Evolutionary conservation across 2,888 invertebrate genomes (phyloP), one percentile per base, ranked within the genome.

Genomic region (Tanytarsus gracilentus): DNA sequence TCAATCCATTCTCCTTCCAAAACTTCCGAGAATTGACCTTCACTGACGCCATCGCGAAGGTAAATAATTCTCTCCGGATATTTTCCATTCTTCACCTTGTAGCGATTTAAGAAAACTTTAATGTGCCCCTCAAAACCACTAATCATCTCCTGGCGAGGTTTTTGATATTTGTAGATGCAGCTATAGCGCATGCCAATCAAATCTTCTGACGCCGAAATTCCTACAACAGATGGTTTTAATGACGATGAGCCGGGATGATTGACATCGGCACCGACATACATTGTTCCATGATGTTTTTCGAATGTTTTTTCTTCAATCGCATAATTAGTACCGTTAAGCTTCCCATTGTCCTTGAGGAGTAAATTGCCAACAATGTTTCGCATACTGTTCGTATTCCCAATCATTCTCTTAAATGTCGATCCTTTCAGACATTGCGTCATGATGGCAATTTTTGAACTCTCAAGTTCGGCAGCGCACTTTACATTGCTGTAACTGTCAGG

Each of bases 181-280:
- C 86, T 86, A 68, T 89, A 90, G 33, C 77, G 71, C 65, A 83
- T 85, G 5, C 83, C 86, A 49, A 75, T 73, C 0, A 73, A 65
- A 69, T 88, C 88, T 62, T 85, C 79, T 0, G 88, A 88, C 0
- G 88, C 86, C 0, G 85, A 85, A 2, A 89, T 86, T 0, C 85
- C 85, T 0, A 84, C 85, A 26, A 85, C 83, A 68, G 84, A 84
- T 0, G 64, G 80, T 16, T 72, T 69, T 2, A 67, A 63, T 0
- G 64, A 65, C 63, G 85, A 81, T 0, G 90, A 89, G 1, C 89
- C 82, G 0, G 95, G 93, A 76, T 95, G 95, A 0, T 93, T 93
- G 6, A 95, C 94, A 73, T 95, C 95, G 4, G 93, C 93, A 0
- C 95, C 95, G 33, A 92, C 77, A 14, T 85, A 78, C 79, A 82